These are phyloP conservation scores for Seira musarum DNA, from an alignment of 2,888 invertebrate species.

Conservation along the genomic window DNA sequence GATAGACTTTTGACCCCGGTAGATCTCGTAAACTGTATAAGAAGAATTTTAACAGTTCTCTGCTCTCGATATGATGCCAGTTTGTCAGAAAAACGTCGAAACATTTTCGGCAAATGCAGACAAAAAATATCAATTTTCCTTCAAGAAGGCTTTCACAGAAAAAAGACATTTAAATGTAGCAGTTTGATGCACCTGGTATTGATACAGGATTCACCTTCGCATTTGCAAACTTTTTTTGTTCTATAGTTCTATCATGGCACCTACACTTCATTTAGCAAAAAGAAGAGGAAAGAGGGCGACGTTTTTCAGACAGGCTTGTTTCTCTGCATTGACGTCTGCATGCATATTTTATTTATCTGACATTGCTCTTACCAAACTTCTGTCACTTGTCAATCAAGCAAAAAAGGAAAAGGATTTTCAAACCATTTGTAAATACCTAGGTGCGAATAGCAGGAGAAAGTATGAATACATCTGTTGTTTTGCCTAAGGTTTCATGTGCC, in stretches of 20 bases:
- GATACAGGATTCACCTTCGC: too few species aligned
- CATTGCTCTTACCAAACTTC: too few species aligned
- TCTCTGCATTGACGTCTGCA: slow-evolving; percentile 37
- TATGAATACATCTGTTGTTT: neutral
- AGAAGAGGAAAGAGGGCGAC: slow-evolving; percentile 3
- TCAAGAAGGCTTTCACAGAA: neutral
- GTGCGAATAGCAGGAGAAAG: neutral
- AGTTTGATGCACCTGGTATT: slow-evolving; percentile 48
- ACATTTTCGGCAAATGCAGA: neutral
- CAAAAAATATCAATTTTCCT: slow-evolving; percentile 6
- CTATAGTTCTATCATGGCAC: slow-evolving; percentile 17
- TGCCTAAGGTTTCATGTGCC: neutral
- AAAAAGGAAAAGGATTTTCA: neutral
- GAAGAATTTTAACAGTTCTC: neutral
- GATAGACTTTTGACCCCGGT: too few species aligned
- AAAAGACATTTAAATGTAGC: slow-evolving; percentile 10
- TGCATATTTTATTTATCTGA: slow-evolving; percentile 44
- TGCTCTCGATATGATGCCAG: neutral
- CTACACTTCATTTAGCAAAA: slow-evolving; percentile 20
- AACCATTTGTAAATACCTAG: too few species aligned
- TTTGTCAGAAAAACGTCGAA: neutral
- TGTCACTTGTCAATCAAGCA: slow-evolving; percentile 19
- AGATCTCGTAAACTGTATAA: too few species aligned
- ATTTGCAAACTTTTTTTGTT: neutral
- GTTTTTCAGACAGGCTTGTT: slow-evolving; percentile 29